Evolutionary conservation across 2,113 vertebrate species (phyloP).

Genomic region (crab-eating macaque (Macaca fascicularis)): T2T-MFA8v1.1 NC_088380.1:156920501-156921000

Average conservation of each 20-base stretch:
- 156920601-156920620: slow-evolving; percentile 94
- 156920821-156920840: neutral
- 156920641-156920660: slow-evolving; percentile 94
- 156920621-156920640: slow-evolving; percentile 95
- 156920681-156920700: neutral
- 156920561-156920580: slow-evolving; percentile 90
- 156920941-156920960: neutral
- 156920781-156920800: neutral
- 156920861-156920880: neutral
- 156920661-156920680: neutral
- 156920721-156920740: neutral
- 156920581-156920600: slow-evolving; percentile 94
- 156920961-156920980: neutral
- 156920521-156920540: slow-evolving; percentile 91
- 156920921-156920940: neutral
- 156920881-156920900: neutral
- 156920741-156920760: neutral
- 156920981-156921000: neutral
- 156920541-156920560: slow-evolving; percentile 97
- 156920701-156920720: neutral
- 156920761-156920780: neutral
- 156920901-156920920: neutral
- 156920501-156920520: slow-evolving; percentile 58
- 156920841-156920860: neutral
- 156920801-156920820: neutral